Conservation (phyloP, 2,797 vertebrate species). For the Australoheros facetus region DNA sequence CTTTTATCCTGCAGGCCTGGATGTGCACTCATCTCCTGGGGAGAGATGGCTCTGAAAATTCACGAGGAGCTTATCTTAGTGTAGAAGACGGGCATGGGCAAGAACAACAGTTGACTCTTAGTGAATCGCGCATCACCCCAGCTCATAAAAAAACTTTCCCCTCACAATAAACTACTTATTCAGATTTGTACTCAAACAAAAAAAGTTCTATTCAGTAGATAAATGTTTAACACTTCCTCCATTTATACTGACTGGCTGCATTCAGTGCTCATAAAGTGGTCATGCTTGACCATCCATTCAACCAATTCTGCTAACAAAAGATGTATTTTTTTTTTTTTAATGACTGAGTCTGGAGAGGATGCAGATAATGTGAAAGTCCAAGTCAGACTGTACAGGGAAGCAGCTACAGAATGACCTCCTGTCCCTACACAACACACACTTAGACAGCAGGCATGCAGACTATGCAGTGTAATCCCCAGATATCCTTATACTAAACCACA, state of each 20-base stretch:
- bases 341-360: slow-evolving; percentile 55
- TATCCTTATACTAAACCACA: slow-evolving; percentile 82
- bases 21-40: slow-evolving; percentile 25
- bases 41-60: slow-evolving; percentile 47
- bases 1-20: slow-evolving; percentile 35
- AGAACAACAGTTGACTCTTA: slow-evolving; percentile 79
- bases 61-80: slow-evolving; percentile 68
- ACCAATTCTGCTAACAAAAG: slow-evolving; percentile 74
- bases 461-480: slow-evolving; percentile 80
- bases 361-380: slow-evolving; percentile 58
- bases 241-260: slow-evolving; percentile 61
- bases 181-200: slow-evolving; percentile 30
- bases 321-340: slow-evolving; percentile 66
- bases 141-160: slow-evolving; percentile 48
- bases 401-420: slow-evolving; percentile 73
- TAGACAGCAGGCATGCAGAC: slow-evolving; percentile 76
- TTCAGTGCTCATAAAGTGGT: slow-evolving; percentile 63
- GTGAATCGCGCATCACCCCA: slow-evolving; percentile 60
- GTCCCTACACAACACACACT: slow-evolving; percentile 72
- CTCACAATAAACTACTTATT: slow-evolving; percentile 56
- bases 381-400: slow-evolving; percentile 71
- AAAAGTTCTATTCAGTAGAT: slow-evolving; percentile 66
- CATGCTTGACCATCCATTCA: slow-evolving; percentile 58
- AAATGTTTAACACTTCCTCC: slow-evolving; percentile 68
- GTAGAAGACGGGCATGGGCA: slow-evolving; percentile 58